phyloP scores from a whole-genome alignment of 2,888 invertebrate species.

The Cheilosia vernalis region DNA sequence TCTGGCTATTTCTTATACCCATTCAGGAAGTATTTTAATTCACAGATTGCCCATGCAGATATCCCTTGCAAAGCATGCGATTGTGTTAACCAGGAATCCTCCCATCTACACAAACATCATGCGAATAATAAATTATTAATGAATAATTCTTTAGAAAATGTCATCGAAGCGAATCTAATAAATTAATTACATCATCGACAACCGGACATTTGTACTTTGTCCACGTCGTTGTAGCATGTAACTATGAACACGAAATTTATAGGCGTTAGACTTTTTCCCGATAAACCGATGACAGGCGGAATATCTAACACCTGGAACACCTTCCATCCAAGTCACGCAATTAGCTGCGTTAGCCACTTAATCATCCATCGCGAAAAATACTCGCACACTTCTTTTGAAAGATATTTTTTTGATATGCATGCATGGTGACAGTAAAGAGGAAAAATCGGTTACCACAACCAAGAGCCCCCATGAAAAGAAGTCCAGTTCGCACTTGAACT shows the following conservation, averaged over 20 bases:
- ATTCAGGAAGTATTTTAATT: constrained; percentile 6
- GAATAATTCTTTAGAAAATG: constrained; percentile 51
- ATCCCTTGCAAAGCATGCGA: background rate
- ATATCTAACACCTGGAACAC: constrained; percentile 45
- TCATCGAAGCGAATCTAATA: constrained; percentile 48
- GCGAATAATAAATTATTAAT: constrained; percentile 61
- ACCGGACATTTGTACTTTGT: constrained; percentile 65
- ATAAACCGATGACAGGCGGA: constrained; percentile 40
- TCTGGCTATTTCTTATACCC: background rate
- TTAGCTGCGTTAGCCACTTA: constrained; percentile 24
- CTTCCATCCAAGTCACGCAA: constrained; percentile 28
- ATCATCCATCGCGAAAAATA: constrained; percentile 18
- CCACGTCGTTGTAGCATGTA: constrained; percentile 30
- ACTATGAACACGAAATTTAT: constrained; percentile 1
- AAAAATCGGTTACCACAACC: background rate
- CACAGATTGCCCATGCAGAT: background rate
- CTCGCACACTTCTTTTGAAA: background rate
- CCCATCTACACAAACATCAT: constrained; percentile 24
- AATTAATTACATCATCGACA: constrained; percentile 65
- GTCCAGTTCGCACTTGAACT: constrained; percentile 49
- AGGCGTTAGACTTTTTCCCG: constrained; percentile 17
- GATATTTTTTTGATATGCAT: constrained; percentile 7
- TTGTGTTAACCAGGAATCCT: background rate
- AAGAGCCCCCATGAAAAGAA: constrained; percentile 27
- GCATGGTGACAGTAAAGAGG: background rate